A percentile compares a stretch with the other conserved stretches of the same genome.
These are phyloP conservation scores for Gadopsis marmoratus DNA, from an alignment of 2,797 vertebrate genomes.

Conservation along the genomic window DNA sequence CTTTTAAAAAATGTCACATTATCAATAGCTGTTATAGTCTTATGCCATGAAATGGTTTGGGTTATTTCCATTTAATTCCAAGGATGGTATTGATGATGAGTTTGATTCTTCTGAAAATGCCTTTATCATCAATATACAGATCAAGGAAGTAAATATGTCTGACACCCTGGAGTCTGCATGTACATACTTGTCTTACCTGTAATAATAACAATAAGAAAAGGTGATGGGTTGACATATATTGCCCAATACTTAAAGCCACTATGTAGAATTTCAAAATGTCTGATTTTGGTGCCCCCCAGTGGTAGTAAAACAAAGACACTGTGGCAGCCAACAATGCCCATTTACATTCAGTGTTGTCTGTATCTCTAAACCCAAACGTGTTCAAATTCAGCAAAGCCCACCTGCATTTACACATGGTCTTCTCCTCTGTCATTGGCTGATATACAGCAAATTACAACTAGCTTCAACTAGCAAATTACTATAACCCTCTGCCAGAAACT, in stretches of 20 bases:
- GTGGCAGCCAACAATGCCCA: not conserved
- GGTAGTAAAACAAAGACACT: not conserved
- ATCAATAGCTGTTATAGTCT: not conserved
- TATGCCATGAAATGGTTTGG: not conserved
- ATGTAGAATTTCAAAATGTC: not conserved
- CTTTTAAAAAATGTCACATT: not conserved
- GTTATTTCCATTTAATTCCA: not conserved
- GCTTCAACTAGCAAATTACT: too few relatives aligned
- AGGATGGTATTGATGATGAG: not conserved
- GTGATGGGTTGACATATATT: not conserved
- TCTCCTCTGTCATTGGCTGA: not conserved
- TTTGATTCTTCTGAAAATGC: not conserved
- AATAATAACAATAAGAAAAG: not conserved
- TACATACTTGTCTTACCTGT: not conserved
- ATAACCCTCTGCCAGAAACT: not conserved
- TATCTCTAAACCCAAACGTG: not conserved
- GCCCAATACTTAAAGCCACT: conserved; percentile 6
- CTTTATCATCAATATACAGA: not conserved
- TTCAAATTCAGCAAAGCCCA: not conserved
- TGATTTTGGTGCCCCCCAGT: conserved; percentile 16
- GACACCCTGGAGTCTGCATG: not conserved
- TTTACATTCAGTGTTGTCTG: not conserved
- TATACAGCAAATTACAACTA: not conserved
- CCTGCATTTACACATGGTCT: not conserved
- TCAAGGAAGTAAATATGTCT: not conserved